A percentile compares a stretch with the other conserved stretches of the same genome.
Evolutionary conservation across 1,140 invertebrate species (phyloP).

Genomic region (Contarinia nasturtii): DNA sequence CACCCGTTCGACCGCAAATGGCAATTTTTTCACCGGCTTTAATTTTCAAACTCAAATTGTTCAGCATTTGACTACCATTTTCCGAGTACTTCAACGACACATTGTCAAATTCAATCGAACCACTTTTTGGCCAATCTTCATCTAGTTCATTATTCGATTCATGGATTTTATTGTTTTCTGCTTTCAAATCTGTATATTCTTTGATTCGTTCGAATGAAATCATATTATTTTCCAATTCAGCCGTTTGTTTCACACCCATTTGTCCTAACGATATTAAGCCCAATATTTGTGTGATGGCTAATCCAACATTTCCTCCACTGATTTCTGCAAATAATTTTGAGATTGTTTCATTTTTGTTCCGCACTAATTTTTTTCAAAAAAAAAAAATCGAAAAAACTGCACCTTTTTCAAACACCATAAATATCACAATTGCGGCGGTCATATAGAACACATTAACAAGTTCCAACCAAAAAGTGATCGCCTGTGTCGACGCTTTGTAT

Average conservation of each 20-base stretch:
- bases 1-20: constrained; percentile 43
- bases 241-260: constrained; percentile 60
- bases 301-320: constrained; percentile 47
- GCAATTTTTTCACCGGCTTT: constrained; percentile 34
- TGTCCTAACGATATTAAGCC: constrained; percentile 60
- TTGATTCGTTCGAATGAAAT: constrained; percentile 61
- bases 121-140: constrained; percentile 50
- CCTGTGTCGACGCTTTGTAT: constrained; percentile 36
- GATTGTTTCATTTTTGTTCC: too few species aligned
- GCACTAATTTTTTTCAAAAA: too few species aligned
- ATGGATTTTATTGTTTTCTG: constrained; percentile 23
- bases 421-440: constrained; percentile 13
- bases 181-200: constrained; percentile 36
- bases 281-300: constrained; percentile 63
- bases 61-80: constrained; percentile 43
- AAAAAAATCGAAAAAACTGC: too few species aligned
- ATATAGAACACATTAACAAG: constrained; percentile 40
- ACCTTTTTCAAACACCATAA: constrained; percentile 12
- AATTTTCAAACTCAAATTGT: constrained; percentile 42
- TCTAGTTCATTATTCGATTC: constrained; percentile 4
- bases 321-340: too few species aligned
- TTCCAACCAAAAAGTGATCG: constrained; percentile 41
- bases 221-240: constrained; percentile 63
- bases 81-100: constrained; percentile 42
- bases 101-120: constrained; percentile 45